These are phyloP conservation scores for Cantharis flavilabris DNA, from an alignment of 2,888 invertebrate species.

Conservation along the genomic window DNA sequence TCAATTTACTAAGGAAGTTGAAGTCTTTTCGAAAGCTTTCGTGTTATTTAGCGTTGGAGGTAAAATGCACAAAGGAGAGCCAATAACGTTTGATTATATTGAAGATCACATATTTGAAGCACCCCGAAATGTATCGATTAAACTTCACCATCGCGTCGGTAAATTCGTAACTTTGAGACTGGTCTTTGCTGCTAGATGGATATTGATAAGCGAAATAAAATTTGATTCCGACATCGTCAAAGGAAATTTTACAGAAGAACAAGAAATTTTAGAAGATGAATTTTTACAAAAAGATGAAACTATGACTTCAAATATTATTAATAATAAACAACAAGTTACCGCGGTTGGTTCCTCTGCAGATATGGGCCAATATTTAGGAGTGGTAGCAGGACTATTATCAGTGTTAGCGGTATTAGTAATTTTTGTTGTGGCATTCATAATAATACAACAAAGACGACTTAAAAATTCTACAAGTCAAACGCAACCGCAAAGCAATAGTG, in stretches of 20 bases:
- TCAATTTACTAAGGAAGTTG: conserved; percentile 81
- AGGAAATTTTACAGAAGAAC: conserved; percentile 52
- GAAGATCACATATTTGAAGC: conserved; percentile 80
- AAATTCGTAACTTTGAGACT: conserved; percentile 79
- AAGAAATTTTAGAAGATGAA: conserved; percentile 38
- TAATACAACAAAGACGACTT: conserved; percentile 51
- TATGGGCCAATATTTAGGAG: conserved; percentile 51
- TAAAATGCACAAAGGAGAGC: conserved; percentile 74
- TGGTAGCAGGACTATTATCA: conserved; percentile 52
- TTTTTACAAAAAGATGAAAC: conserved; percentile 44
- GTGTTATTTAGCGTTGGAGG: conserved; percentile 84
- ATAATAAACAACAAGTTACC: conserved; percentile 50
- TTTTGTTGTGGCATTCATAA: conserved; percentile 49
- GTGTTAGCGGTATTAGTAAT: conserved; percentile 51
- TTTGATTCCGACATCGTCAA: conserved; percentile 69
- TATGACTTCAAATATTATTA: conserved; percentile 33
- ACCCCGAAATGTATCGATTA: conserved; percentile 80
- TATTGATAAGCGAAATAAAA: conserved; percentile 86
- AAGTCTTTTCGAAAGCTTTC: conserved; percentile 81
- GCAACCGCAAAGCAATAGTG: conserved; percentile 49
- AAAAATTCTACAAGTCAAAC: conserved; percentile 48
- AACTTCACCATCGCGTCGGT: conserved; percentile 80
- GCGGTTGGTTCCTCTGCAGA: conserved; percentile 45
- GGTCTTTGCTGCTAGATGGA: conserved; percentile 82
- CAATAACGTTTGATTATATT: conserved; percentile 72